A percentile compares a stretch with the other conserved stretches of the same genome.
Conservation (phyloP, 2,888 invertebrate species). For the Steinernema carpocapsae region DNA sequence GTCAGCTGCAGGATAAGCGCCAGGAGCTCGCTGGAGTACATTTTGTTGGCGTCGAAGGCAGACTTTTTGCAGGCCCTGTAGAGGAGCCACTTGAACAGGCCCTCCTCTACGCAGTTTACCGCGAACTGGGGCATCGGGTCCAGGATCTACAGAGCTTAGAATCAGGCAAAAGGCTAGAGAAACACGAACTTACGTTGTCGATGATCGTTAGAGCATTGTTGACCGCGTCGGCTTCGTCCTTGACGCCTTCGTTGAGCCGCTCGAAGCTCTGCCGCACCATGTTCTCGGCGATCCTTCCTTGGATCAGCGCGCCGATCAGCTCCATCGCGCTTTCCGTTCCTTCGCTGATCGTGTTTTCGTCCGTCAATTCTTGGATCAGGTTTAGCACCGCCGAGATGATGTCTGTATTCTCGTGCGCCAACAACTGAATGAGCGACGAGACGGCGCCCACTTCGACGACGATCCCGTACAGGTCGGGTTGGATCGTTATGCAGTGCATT, state of each 20-base stretch:
- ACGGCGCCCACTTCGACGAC: conserved; percentile 85
- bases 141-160: conserved; percentile 69
- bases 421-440: conserved; percentile 85
- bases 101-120: conserved; percentile 58
- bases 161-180: not conserved
- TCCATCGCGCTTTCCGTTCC: conserved; percentile 74
- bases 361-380: conserved; percentile 85
- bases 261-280: conserved; percentile 92
- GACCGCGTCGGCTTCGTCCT: conserved; percentile 80
- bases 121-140: conserved; percentile 83
- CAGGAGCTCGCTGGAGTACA: conserved; percentile 89
- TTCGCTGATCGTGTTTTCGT: conserved; percentile 83
- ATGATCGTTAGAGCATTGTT: conserved; percentile 89
- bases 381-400: conserved; percentile 82
- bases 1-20: conserved; percentile 91
- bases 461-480: conserved; percentile 89
- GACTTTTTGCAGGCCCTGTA: conserved; percentile 76
- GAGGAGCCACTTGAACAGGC: conserved; percentile 78
- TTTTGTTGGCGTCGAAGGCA: conserved; percentile 62
- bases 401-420: conserved; percentile 95
- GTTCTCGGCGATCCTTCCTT: conserved; percentile 86
- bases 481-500: conserved; percentile 89
- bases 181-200: conserved; percentile 80
- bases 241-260: conserved; percentile 83
- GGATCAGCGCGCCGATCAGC: conserved; percentile 84